Base-by-base conservation (phyloP, 2,113 vertebrate genomes). In the Patagioenas fasciata region DNA sequence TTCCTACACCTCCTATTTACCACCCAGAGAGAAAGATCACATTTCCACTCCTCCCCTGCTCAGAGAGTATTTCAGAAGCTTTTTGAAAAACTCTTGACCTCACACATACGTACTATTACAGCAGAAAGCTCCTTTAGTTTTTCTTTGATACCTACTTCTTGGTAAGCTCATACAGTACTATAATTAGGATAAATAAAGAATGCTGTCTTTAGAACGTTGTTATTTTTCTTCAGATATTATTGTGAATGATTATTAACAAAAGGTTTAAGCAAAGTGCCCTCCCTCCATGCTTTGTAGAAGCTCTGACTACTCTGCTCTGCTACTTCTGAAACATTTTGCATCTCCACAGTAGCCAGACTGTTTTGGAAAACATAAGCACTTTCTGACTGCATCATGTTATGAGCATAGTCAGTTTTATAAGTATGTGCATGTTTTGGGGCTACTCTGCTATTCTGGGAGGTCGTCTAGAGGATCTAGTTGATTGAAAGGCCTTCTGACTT, bases 1-100 rank as follows among this genome's bases (percentile, higher is more conserved):
- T 96, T 95, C 85, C 93, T 95, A 73, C 54, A 93, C 62, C 80
- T 92, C 77, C 61, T 85, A 64, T 92, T 93, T 94, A 90, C 95
- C 94, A 96, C 95, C 95, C 94, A 93, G 79, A 57, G 67, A 82
- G 95, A 85, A 78, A 40, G 89, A 94, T 94, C 94, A 47, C 50
- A 38, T 95, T 96, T 95, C 95, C 70, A 78, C 56, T 93, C 74
- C 54, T 91, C 15, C 56, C 50, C 38, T 89, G 75, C 67, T 79
- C 83, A 64, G 53, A 80, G 58, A 88, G 28, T 84, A 67, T 94
- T 95, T 91, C 72, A 86, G 85, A 81, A 94, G 70, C 80, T 73
- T 94, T 95, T 84, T 69, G 31, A 90, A 91, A 91, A 94, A 84
- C 85, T 94, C 69, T 93, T 95, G 92, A 96, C 91, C 95, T 95